Evolutionary conservation across 2,113 vertebrate species (phyloP).

Genomic region (Limnothrissa miodon): DNA sequence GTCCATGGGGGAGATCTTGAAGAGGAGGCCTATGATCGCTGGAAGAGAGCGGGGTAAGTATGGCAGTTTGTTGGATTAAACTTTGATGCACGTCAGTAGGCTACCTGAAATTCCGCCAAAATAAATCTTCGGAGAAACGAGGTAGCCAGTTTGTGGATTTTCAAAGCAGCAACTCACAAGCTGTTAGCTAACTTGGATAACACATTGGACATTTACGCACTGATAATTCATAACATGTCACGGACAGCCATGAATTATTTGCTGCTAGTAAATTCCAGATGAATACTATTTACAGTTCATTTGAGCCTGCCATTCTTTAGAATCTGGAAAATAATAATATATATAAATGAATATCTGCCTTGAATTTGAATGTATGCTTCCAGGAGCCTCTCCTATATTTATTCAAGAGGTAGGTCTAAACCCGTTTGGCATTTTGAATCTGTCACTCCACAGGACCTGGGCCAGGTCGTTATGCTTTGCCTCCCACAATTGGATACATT

Average conservation of each 20-base stretch:
- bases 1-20: constrained; percentile 64
- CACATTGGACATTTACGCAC: neutral
- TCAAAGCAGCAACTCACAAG: neutral
- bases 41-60: constrained; percentile 71
- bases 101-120: neutral
- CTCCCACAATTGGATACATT: constrained; percentile 78
- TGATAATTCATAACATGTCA: neutral
- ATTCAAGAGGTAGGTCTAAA: neutral
- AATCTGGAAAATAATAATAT: neutral
- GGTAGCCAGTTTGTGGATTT: neutral
- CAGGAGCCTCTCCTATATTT: neutral
- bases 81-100: neutral
- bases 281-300: neutral
- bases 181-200: neutral
- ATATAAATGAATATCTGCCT: neutral
- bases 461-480: constrained; percentile 77
- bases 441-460: constrained; percentile 70
- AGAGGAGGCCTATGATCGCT: constrained; percentile 69
- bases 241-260: neutral
- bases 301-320: neutral
- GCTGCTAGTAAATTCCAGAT: neutral
- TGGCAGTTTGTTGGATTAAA: constrained; percentile 1
- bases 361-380: neutral
- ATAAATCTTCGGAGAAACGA: neutral
- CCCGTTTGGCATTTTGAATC: neutral